A percentile compares a stretch with the other conserved stretches of the same genome.
Evolutionary conservation across 2,113 vertebrate species (phyloP).

Genomic region (Oostethus manadensis): DNA sequence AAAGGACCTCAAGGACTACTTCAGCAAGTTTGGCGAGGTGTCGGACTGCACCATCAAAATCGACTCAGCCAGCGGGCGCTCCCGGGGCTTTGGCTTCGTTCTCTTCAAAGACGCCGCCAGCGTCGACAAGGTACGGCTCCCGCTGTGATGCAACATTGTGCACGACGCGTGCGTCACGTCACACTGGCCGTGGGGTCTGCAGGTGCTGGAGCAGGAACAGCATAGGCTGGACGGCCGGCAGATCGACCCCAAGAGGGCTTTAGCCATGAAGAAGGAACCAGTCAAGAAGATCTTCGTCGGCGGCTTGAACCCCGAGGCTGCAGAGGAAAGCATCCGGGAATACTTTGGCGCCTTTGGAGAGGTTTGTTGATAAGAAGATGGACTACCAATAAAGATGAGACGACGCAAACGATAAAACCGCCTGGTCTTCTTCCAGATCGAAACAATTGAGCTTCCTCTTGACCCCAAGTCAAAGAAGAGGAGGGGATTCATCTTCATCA

Average conservation of each 20-base stretch:
- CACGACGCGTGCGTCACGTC: background rate
- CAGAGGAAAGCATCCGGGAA: slow-evolving; percentile 94
- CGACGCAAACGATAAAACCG: background rate
- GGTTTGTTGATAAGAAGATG: slow-evolving; percentile 55
- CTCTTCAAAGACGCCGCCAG: slow-evolving; percentile 91
- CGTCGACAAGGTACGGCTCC: slow-evolving; percentile 84
- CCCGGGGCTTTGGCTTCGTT: slow-evolving; percentile 96
- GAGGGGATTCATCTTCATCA: slow-evolving; percentile 96
- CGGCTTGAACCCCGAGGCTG: slow-evolving; percentile 91
- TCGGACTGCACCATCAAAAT: slow-evolving; percentile 98
- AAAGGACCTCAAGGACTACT: slow-evolving; percentile 98
- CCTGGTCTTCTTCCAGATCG: slow-evolving; percentile 73
- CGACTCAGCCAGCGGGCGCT: slow-evolving; percentile 91
- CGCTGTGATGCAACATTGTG: too few species aligned
- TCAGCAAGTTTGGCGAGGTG: slow-evolving; percentile 95
- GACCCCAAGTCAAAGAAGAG: slow-evolving; percentile 96
- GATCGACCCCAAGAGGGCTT: slow-evolving; percentile 96
- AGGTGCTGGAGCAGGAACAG: slow-evolving; percentile 95
- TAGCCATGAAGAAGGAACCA: slow-evolving; percentile 98
- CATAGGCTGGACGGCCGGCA: slow-evolving; percentile 91
- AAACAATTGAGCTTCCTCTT: slow-evolving; percentile 92
- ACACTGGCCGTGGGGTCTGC: background rate
- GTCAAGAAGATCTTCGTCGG: slow-evolving; percentile 98
- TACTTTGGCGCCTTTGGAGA: slow-evolving; percentile 93
- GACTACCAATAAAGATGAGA: background rate